Evolutionary conservation across 1,140 invertebrate species (phyloP), one percentile per base, ranked within the genome.

Genomic region (Bombus affinis): DNA sequence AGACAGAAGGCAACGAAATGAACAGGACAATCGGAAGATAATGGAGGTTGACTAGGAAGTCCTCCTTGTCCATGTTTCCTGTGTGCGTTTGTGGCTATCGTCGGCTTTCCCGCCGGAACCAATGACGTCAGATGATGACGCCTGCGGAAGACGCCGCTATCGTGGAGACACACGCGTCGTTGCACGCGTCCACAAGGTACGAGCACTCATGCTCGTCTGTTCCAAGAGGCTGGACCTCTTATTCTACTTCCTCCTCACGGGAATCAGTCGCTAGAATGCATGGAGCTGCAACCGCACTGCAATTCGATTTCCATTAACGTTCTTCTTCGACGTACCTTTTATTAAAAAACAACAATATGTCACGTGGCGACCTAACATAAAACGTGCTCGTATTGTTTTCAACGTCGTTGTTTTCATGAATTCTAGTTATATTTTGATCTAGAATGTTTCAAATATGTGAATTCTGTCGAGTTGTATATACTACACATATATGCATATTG

Each of bases 1-100:
- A 96, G 42, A 96, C 96, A 3, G 95, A 87, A 59, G 96, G 96
- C 85, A 97, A 95, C 18, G 96, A 92, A n/a, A 96, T 88, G 89
- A 96, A 96, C 0, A 95, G 90, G 22, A 94, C 83, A 25, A 97
- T 95, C 15, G 96, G 96, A 62, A 96, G 82, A 72, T 96, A 95
- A 92, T 96, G 96, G 6, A 96, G 88, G 80, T 94, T 95, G 28
- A 92, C 76, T 32, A 92, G 37, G 35, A 81, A 77, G 9, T 92
- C 88, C 22, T 90, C 75, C n/a, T 88, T 91, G 25, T 92, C 88
- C 93, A 93, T 93, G 86, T 62, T 83, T 83, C 70, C 76, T 62
- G 39, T 81, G 81, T 78, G 42, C 59, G 57, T 44, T 39, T 42
- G 53, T 25, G 37, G 28, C 78, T 74, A 68, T 80, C 39, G 53